Percentiles rank a stretch among this genome's conserved stretches.
Conservation (phyloP, 2,113 vertebrate species). For the Podocnemis expansa region DNA sequence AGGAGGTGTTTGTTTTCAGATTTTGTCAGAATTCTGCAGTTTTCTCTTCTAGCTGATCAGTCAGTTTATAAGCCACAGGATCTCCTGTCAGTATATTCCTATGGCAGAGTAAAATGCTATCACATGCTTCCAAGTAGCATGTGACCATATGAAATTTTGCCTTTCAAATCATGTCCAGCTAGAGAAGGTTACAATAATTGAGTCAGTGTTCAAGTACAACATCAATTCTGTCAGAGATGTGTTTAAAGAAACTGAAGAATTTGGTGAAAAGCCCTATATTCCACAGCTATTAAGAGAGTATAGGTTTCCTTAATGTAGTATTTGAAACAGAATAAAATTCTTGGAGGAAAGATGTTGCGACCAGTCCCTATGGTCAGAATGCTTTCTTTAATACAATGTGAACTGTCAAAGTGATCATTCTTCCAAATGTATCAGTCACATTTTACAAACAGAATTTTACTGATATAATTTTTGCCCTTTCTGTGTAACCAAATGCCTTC, state of each 20-base stretch:
- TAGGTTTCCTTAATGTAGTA: background rate
- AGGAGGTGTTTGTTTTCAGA: conserved; percentile 23
- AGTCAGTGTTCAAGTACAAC: background rate
- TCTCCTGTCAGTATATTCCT: background rate
- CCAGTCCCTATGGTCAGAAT: background rate
- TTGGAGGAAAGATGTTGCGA: background rate
- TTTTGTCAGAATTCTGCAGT: conserved; percentile 5
- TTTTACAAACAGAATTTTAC: conserved; percentile 32
- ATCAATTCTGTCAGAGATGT: background rate
- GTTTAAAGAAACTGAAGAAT: rapidly evolving
- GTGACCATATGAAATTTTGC: background rate
- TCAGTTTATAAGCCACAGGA: background rate
- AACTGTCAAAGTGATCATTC: background rate
- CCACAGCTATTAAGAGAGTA: background rate
- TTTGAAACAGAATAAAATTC: background rate
- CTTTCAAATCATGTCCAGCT: background rate
- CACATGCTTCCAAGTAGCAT: background rate
- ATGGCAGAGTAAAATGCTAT: background rate
- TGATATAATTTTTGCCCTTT: conserved; percentile 25
- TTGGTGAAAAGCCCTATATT: background rate
- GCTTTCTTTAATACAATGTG: background rate
- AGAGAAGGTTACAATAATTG: background rate
- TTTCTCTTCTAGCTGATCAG: background rate
- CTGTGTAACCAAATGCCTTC: background rate
- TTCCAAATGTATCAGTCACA: background rate